These are phyloP conservation scores for Hapalemur alaotrensis DNA, from an alignment of 2,797 vertebrate genomes.

Conservation along the genomic window DNA sequence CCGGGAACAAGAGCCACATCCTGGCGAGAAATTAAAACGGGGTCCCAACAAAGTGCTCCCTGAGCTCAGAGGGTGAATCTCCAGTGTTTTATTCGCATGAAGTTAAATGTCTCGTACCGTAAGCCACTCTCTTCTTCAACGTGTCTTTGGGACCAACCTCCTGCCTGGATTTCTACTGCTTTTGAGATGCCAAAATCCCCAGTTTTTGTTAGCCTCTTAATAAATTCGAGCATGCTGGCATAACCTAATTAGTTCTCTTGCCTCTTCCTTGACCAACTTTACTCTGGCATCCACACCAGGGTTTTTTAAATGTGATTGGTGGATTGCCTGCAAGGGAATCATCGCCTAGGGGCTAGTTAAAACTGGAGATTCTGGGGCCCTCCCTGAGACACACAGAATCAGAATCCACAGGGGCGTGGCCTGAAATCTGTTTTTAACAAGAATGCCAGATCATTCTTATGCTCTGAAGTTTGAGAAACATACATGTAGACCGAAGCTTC, in stretches of 20 bases:
- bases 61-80: not conserved
- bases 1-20: not conserved
- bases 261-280: slow-evolving; percentile 56
- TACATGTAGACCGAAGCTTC: not conserved
- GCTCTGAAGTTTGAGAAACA: not conserved
- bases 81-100: not conserved
- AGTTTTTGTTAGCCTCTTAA: slow-evolving; percentile 53
- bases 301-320: not conserved
- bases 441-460: not conserved
- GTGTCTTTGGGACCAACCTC: slow-evolving; percentile 18
- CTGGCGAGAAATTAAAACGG: not conserved
- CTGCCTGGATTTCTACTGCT: not conserved
- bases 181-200: not conserved
- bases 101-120: not conserved
- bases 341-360: not conserved
- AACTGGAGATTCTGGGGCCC: not conserved
- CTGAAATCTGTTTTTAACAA: not conserved
- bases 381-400: not conserved
- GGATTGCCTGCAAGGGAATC: not conserved
- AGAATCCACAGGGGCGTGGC: not conserved
- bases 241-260: slow-evolving; percentile 28
- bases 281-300: not conserved
- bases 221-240: slow-evolving; percentile 67
- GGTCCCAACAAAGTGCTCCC: not conserved
- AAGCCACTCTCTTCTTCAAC: not conserved